Base-by-base conservation (phyloP, 2,113 vertebrate species). In the Microtus montanus region DNA sequence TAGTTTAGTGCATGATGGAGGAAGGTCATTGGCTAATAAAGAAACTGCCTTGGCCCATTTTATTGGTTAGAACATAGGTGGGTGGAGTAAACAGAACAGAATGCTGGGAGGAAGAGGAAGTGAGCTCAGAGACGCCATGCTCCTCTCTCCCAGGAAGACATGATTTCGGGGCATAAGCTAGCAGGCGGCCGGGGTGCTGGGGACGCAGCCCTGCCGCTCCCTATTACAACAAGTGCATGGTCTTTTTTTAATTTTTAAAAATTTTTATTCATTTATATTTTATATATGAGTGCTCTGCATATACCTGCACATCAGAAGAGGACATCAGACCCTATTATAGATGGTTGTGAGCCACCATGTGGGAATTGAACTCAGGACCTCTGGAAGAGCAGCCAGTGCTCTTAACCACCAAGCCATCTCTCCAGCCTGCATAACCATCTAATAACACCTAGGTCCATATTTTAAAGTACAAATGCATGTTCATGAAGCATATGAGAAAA, bases 391-490 rank as follows among this genome's bases (percentile, higher is more conserved):
- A 13, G 66, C 30, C 66, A 68, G 66, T 68, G 66, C 70, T 71
- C 70, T 71, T 20, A 71, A n/a, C 7, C 35, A 20, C n/a, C 20
- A 17, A 71, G 35, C 35, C 8, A 33, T 14, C 70, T 71, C 70
- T 71, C 70, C 70, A 71, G 70, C 17, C 17, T 89, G 2, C 63
- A 82, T 7, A 77, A 49, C 93, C 17, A 92, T 92, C 61, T 93
- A 97, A 79, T 92, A 78, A 73, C 87, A 92, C 22, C 63, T 94
- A 74, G 20, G 63, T 87, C 89, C 78, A 95, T 86, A 92, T 92
- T 91, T 93, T 95, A 85, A 20, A 93, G 94, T 47, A 85, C 41
- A 96, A 93, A 96, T 85, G 85, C 61, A 92, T 68, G 70, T 88
- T 58, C 91, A 87, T 83, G 87, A 91, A 91, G 30, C 70, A 93